These are phyloP conservation scores for Psittacus erithacus DNA, from an alignment of 2,113 vertebrate species.

Conservation along the genomic window DNA sequence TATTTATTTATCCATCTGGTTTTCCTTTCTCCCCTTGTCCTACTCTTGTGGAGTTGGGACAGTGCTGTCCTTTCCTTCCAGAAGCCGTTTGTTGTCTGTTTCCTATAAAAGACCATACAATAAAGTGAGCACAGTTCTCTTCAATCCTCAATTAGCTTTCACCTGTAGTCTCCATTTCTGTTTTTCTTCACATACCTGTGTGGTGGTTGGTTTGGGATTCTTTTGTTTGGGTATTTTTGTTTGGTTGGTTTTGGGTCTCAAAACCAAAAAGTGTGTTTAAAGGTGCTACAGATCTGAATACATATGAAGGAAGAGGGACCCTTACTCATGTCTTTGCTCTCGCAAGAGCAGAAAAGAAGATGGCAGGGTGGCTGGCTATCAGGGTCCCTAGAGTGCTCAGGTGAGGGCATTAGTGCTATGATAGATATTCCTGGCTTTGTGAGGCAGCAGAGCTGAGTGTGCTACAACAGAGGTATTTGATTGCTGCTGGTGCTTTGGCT, in stretches of 20 bases:
- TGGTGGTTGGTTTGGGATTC: background rate
- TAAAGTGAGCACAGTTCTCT: background rate
- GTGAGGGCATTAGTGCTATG: background rate
- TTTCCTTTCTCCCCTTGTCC: background rate
- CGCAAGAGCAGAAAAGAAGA: background rate
- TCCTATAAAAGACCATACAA: background rate
- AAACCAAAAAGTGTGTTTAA: background rate
- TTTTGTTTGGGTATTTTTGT: background rate
- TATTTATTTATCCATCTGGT: background rate
- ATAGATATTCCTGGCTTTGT: background rate
- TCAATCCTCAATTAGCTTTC: background rate
- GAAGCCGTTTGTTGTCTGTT: background rate
- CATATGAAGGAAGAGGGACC: background rate
- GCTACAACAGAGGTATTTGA: background rate
- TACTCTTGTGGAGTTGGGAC: background rate
- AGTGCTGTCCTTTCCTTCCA: background rate
- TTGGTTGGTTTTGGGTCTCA: background rate
- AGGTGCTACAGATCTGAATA: background rate
- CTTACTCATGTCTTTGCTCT: background rate
- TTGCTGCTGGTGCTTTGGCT: background rate
- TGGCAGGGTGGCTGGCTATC: fast-evolving
- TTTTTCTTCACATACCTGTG: background rate
- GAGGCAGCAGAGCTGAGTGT: background rate
- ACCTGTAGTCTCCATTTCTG: fast-evolving
- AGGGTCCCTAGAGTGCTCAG: background rate